phyloP scores from a whole-genome alignment of 2,113 vertebrate genomes.

The Herpetotheres cachinnans region DNA sequence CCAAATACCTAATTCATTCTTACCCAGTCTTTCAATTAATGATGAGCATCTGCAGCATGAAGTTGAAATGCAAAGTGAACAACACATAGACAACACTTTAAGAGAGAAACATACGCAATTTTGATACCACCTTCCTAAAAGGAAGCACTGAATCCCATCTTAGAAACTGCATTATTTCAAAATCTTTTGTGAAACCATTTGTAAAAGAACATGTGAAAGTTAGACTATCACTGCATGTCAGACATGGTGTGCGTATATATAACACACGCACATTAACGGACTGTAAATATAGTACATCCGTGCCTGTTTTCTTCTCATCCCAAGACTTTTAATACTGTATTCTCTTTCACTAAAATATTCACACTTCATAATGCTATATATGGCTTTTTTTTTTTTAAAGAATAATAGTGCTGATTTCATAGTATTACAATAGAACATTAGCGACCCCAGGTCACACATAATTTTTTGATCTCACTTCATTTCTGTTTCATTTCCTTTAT shows the following conservation, averaged over 20 bases:
- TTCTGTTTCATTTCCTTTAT: not conserved
- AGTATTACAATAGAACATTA: not conserved
- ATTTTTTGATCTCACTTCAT: not conserved
- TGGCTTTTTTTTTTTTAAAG: not conserved
- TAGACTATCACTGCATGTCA: not conserved
- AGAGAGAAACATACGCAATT: not conserved
- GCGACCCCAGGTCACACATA: not conserved
- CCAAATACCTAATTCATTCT: not conserved
- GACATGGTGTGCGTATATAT: not conserved
- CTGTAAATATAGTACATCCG: not conserved
- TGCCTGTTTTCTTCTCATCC: not conserved
- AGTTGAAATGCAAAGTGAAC: not conserved
- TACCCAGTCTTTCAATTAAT: not conserved
- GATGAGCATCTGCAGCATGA: not conserved
- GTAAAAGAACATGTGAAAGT: not conserved
- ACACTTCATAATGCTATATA: not conserved
- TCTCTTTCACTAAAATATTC: not conserved
- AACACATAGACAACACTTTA: not conserved
- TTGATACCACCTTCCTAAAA: not conserved
- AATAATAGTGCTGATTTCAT: constrained; percentile 8
- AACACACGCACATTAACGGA: not conserved
- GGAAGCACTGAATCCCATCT: not conserved
- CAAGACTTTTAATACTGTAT: not conserved
- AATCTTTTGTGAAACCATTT: not conserved
- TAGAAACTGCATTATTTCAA: not conserved